Conservation (phyloP, 92 coral and sea anemone species). For the Pocillopora grandis region DNA sequence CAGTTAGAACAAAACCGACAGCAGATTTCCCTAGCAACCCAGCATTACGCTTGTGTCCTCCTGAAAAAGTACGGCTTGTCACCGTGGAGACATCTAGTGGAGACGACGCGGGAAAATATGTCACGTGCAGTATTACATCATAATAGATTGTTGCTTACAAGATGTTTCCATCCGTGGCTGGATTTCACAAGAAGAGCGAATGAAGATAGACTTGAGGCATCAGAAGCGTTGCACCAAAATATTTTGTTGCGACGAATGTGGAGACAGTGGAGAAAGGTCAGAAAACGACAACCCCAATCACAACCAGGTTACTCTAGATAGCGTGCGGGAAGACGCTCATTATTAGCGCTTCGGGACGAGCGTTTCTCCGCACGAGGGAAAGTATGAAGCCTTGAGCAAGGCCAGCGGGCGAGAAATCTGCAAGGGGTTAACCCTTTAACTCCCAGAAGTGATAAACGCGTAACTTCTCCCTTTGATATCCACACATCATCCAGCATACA, state of each 20-base stretch:
- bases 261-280: slow-evolving; percentile 95
- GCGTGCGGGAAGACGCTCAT: too few species aligned
- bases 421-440: too few species aligned
- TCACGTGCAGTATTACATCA: slow-evolving; percentile 65
- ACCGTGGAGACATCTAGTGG: slow-evolving; percentile 92
- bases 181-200: slow-evolving; percentile 59
- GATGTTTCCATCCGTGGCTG: slow-evolving; percentile 87
- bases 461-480: too few species aligned
- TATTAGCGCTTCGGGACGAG: too few species aligned
- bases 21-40: slow-evolving; percentile 69
- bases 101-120: slow-evolving; percentile 64
- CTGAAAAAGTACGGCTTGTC: slow-evolving; percentile 80
- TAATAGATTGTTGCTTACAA: slow-evolving; percentile 46
- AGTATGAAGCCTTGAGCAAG: too few species aligned
- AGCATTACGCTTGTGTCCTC: slow-evolving; percentile 69
- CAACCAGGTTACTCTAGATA: too few species aligned
- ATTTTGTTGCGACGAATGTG: slow-evolving; percentile 75
- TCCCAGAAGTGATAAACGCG: too few species aligned
- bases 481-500: too few species aligned
- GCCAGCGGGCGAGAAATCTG: too few species aligned
- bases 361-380: too few species aligned
- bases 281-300: not conserved
- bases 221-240: slow-evolving; percentile 63
- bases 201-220: slow-evolving; percentile 69
- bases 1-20: slow-evolving; percentile 72